Evolutionary conservation across 2,797 vertebrate species (phyloP).

Genomic region (Xerus rutilus): DNA sequence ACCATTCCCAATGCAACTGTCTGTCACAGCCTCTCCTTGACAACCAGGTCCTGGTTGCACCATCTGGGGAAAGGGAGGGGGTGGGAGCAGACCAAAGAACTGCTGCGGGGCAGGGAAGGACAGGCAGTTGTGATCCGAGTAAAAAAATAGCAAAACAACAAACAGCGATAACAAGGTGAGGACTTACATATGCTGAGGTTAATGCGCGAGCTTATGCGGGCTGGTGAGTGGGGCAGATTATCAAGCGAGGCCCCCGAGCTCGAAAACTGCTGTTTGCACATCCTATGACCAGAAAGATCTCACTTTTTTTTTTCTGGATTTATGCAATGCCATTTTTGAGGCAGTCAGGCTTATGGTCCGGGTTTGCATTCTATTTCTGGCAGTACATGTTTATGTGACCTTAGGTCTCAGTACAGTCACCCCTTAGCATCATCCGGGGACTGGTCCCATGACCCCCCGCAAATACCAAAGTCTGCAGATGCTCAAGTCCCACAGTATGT

Average conservation of each 20-base stretch:
- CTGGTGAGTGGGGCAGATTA: neutral
- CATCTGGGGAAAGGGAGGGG: neutral
- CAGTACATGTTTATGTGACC: neutral
- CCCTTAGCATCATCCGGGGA: neutral
- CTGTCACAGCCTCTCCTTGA: neutral
- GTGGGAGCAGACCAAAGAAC: neutral
- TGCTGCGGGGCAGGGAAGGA: neutral
- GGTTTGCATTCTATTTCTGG: neutral
- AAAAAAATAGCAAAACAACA: slow-evolving; percentile 45
- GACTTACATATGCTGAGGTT: neutral
- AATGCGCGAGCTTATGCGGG: too few relatives aligned
- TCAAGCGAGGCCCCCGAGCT: neutral
- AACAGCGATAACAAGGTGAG: neutral
- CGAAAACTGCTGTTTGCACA: neutral
- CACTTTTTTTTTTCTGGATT: neutral
- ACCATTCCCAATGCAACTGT: neutral
- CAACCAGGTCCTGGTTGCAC: neutral
- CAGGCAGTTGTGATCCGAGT: neutral
- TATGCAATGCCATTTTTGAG: neutral
- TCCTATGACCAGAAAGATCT: neutral
- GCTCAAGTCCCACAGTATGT: too few relatives aligned
- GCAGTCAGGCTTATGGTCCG: neutral
- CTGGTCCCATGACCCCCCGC: neutral
- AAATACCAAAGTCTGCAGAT: neutral
- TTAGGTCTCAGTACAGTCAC: neutral